Evolutionary conservation across 2,888 invertebrate genomes (phyloP), one percentile per base, ranked within the genome.

Genomic region (Drosophila leonis): DNA sequence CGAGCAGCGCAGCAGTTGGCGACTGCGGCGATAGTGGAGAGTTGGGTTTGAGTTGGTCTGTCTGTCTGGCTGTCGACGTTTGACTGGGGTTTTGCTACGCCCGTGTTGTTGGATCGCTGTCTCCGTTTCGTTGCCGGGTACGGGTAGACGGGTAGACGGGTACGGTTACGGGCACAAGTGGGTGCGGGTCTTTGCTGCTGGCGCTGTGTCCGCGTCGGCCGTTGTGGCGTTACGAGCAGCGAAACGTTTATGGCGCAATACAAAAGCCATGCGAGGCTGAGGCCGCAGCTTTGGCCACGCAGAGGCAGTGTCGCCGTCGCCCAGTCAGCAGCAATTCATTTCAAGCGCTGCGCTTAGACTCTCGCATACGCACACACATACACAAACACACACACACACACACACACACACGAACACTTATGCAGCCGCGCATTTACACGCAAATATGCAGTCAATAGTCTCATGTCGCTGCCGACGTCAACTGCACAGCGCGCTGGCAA

Each of bases 221-320:
- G 92, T 93, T 93, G 84, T 85, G 92, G 93, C 93, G 92, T 93
- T 93, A 93, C 92, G 92, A 93, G 92, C 92, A 93, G 92, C 93
- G 91, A 91, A 92, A 92, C 92, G 93, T 93, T 93, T 93, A 93
- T 93, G 93, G 92, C 91, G 91, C 92, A 92, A 93, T 93, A 92
- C 93, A 93, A 92, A 93, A 93, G 92, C 93, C 92, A 91, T 92
- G 92, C 92, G 92, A 90, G 90, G 70, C 81, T 83, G 81, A 78
- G 78, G 78, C 72, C 66, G 72, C 81, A 72, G 82, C 83, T 83
- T 83, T 85, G 84, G 81, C 79, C 75, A 83, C 80, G 89, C 83
- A 82, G 83, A 77, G 80, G 72, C 76, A 81, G 80, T 68, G 73
- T 69, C 80, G 69, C 65, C 72, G 82, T 79, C 86, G 67, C 65